These are phyloP conservation scores for Penaeus indicus DNA, from an alignment of 1,140 invertebrate genomes.

Conservation along the genomic window DNA sequence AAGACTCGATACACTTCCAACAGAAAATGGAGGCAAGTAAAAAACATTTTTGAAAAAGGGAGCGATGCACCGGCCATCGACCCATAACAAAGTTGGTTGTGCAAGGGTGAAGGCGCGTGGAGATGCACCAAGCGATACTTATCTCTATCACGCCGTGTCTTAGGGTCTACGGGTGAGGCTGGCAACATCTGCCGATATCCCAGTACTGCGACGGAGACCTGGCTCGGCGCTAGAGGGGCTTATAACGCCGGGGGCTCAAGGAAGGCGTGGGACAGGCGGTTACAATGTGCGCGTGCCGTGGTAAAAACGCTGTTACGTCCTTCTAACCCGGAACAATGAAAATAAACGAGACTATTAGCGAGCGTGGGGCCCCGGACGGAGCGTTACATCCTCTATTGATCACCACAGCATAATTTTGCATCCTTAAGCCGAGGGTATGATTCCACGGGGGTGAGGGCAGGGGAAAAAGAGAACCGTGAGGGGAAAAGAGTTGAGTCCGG, in stretches of 20 bases:
- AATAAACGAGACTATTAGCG: conserved; percentile 66
- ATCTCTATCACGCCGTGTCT: conserved; percentile 53
- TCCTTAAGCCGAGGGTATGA: conserved; percentile 67
- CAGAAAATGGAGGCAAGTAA: conserved; percentile 35
- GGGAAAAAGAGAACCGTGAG: conserved; percentile 46
- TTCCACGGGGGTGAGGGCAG: conserved; percentile 64
- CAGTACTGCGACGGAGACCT: conserved; percentile 52
- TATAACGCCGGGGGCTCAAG: conserved; percentile 36
- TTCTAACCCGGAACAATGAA: conserved; percentile 64
- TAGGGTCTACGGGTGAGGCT: conserved; percentile 44
- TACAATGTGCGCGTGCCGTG: conserved; percentile 36
- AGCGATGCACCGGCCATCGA: conserved; percentile 50
- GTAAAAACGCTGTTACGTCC: conserved; percentile 55
- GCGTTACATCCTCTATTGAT: conserved; percentile 66
- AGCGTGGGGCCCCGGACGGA: conserved; percentile 62
- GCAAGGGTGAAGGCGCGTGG: conserved; percentile 48
- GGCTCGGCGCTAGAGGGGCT: conserved; percentile 44
- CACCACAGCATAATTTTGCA: conserved; percentile 66
- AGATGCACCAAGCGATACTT: conserved; percentile 51
- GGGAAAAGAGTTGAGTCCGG: conserved; percentile 48
- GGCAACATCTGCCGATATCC: conserved; percentile 50
- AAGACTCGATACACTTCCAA: conserved; percentile 34
- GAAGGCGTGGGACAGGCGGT: conserved; percentile 7
- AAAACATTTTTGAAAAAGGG: conserved; percentile 48
- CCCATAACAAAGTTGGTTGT: conserved; percentile 34